These are phyloP conservation scores for Arenaria interpres DNA, from an alignment of 2,113 vertebrate species.

Conservation along the genomic window DNA sequence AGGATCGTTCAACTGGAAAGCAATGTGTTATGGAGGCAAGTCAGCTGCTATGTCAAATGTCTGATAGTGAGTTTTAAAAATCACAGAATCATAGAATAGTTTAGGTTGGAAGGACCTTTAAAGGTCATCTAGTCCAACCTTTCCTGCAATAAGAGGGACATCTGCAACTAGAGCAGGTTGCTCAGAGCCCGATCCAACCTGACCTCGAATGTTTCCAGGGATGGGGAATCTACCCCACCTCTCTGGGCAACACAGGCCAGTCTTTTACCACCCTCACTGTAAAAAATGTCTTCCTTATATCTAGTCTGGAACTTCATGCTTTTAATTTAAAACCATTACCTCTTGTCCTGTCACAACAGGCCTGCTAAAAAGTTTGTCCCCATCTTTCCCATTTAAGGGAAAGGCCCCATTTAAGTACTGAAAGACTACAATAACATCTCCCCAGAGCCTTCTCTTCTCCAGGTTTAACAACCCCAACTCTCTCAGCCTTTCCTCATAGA, in stretches of 20 bases:
- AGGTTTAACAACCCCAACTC: not conserved
- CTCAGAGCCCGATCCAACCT: not conserved
- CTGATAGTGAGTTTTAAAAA: not conserved
- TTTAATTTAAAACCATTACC: not conserved
- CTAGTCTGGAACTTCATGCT: not conserved
- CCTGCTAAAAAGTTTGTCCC: not conserved
- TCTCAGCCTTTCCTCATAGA: not conserved
- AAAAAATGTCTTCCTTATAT: not conserved
- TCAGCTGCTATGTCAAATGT: constrained; percentile 21
- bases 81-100: not conserved
- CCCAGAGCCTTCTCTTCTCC: not conserved
- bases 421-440: not conserved
- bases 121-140: not conserved
- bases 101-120: not conserved
- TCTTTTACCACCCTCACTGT: not conserved
- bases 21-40: not conserved
- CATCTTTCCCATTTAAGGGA: not conserved
- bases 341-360: not conserved
- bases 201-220: not conserved
- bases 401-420: not conserved
- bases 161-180: not conserved
- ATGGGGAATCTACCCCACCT: not conserved
- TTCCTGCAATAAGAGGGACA: not conserved
- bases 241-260: not conserved
- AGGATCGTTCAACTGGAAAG: not conserved